Conservation (phyloP, 2,888 invertebrate species). For the Eurytoma californica region DNA sequence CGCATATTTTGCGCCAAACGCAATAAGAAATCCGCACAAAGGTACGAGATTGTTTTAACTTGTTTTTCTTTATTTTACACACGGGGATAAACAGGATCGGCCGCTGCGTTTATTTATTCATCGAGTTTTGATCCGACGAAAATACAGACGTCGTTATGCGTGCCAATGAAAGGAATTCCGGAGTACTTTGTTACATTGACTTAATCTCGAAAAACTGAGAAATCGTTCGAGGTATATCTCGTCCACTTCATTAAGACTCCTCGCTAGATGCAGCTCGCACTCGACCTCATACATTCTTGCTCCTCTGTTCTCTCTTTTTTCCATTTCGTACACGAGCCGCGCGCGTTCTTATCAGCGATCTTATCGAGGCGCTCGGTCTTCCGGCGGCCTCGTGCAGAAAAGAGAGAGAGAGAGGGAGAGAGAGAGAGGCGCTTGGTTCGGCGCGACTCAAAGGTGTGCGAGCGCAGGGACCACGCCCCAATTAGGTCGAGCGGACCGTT, state of each 20-base stretch:
- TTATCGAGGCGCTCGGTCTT: conserved; percentile 47
- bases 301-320: conserved; percentile 14
- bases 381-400: background rate
- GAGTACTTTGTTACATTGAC: too few species aligned
- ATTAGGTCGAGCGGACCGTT: conserved; percentile 70
- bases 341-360: conserved; percentile 41
- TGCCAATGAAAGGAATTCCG: too few species aligned
- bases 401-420: background rate
- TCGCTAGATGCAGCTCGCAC: background rate
- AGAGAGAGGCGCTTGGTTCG: background rate
- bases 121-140: too few species aligned
- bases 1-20: conserved; percentile 2
- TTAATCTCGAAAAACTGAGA: background rate
- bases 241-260: conserved; percentile 4
- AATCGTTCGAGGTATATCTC: conserved; percentile 5
- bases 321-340: conserved; percentile 22
- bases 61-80: too few species aligned
- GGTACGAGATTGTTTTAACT: too few species aligned
- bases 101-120: too few species aligned
- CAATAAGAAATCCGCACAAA: background rate
- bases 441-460: conserved; percentile 64
- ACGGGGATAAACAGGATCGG: too few species aligned
- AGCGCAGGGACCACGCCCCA: conserved; percentile 71
- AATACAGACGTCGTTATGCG: too few species aligned
- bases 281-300: background rate